Conservation (phyloP, 1,140 invertebrate species). For the Druon quercuslanigerum region DNA sequence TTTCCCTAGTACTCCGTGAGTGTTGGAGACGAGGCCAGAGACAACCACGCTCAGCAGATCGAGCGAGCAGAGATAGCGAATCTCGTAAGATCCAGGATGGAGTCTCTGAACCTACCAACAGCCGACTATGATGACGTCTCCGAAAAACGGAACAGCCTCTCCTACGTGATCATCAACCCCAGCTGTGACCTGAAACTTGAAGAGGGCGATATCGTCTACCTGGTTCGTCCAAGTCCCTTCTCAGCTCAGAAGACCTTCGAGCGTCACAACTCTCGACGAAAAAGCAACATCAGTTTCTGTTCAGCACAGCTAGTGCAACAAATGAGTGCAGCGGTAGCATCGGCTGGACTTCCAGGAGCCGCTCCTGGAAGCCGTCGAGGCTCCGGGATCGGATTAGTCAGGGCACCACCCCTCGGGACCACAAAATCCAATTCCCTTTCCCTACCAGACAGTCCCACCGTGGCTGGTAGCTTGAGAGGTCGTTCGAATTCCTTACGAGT, state of each 20-base stretch:
- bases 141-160: slow-evolving; percentile 93
- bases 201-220: slow-evolving; percentile 96
- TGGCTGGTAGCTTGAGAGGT: slow-evolving; percentile 84
- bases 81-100: slow-evolving; percentile 94
- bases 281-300: slow-evolving; percentile 93
- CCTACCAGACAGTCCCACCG: slow-evolving; percentile 89
- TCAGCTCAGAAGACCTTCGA: slow-evolving; percentile 96
- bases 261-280: slow-evolving; percentile 90
- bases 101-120: slow-evolving; percentile 90
- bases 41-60: slow-evolving; percentile 92
- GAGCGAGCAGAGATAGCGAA: slow-evolving; percentile 97
- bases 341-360: slow-evolving; percentile 72
- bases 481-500: slow-evolving; percentile 90
- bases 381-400: slow-evolving; percentile 79
- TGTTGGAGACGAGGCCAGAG: slow-evolving; percentile 87
- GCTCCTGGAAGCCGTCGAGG: slow-evolving; percentile 78
- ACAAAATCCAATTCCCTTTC: slow-evolving; percentile 92
- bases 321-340: slow-evolving; percentile 78
- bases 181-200: slow-evolving; percentile 97
- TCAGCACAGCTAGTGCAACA: slow-evolving; percentile 81
- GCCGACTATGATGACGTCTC: slow-evolving; percentile 95
- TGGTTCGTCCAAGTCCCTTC: slow-evolving; percentile 92
- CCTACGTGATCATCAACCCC: slow-evolving; percentile 99
- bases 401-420: slow-evolving; percentile 85
- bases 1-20: slow-evolving; percentile 85